Evolutionary conservation across 2,888 invertebrate species (phyloP).

Genomic region (Cataglyphis albicans): DNA sequence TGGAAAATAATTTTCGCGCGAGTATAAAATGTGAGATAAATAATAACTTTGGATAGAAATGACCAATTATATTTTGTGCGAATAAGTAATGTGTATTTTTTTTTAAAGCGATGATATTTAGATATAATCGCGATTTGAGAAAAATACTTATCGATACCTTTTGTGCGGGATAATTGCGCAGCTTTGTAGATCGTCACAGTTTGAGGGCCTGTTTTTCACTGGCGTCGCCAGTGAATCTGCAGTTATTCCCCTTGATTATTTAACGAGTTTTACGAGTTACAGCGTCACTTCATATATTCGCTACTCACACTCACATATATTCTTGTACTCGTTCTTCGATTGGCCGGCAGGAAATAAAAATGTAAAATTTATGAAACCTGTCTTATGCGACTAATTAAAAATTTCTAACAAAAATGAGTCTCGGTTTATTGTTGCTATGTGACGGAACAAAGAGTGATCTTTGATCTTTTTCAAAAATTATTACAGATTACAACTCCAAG

Average conservation of each 20-base stretch:
- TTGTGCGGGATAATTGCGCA: neutral
- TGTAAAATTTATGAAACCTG: neutral
- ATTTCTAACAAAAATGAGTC: too few relatives aligned
- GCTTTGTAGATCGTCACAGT: neutral
- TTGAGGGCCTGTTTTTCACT: neutral
- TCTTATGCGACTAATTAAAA: neutral
- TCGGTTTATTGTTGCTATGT: neutral
- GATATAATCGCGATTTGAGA: neutral
- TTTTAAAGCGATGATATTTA: neutral
- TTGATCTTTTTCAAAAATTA: neutral
- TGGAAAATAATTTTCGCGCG: neutral
- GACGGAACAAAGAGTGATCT: constrained; percentile 10
- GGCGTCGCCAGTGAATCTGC: neutral
- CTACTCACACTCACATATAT: neutral
- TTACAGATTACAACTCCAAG: neutral
- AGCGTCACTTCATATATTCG: neutral
- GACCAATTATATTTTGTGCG: neutral
- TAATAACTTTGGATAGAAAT: neutral
- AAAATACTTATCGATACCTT: neutral
- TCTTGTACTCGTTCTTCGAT: neutral
- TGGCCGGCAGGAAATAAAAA: neutral
- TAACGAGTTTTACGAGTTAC: constrained; percentile 25
- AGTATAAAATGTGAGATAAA: neutral
- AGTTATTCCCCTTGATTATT: constrained; percentile 4
- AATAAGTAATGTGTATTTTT: neutral